phyloP scores from a whole-genome alignment of 2,113 vertebrate genomes.

The Lagopus muta region DNA sequence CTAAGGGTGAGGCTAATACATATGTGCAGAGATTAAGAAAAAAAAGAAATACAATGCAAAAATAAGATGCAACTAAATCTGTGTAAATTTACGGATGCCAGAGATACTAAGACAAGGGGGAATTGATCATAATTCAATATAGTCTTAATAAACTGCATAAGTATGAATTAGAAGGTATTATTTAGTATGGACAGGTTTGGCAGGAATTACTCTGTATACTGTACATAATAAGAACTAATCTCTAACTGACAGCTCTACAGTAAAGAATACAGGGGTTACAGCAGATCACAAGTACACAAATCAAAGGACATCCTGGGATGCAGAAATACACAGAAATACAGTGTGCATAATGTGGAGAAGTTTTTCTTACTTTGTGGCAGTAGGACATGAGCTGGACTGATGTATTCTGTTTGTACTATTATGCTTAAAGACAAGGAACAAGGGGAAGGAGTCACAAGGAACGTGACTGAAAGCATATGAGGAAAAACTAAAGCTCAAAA shows the following conservation, averaged over 20 bases:
- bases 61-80: neutral
- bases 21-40: neutral
- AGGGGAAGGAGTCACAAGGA: neutral
- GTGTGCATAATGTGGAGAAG: neutral
- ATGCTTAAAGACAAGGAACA: neutral
- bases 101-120: neutral
- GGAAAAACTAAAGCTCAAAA: neutral
- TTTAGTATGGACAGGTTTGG: neutral
- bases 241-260: neutral
- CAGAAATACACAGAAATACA: neutral
- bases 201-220: neutral
- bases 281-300: neutral
- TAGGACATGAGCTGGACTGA: neutral
- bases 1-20: neutral
- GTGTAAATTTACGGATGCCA: neutral
- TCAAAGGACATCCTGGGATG: neutral
- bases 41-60: neutral
- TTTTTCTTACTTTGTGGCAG: neutral
- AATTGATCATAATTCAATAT: neutral
- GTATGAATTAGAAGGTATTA: neutral
- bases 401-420: neutral
- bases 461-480: neutral
- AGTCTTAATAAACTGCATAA: neutral
- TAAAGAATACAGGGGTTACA: neutral
- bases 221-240: rapidly evolving